phyloP scores from a whole-genome alignment of 2,797 vertebrate species.

The Emys orbicularis region DNA sequence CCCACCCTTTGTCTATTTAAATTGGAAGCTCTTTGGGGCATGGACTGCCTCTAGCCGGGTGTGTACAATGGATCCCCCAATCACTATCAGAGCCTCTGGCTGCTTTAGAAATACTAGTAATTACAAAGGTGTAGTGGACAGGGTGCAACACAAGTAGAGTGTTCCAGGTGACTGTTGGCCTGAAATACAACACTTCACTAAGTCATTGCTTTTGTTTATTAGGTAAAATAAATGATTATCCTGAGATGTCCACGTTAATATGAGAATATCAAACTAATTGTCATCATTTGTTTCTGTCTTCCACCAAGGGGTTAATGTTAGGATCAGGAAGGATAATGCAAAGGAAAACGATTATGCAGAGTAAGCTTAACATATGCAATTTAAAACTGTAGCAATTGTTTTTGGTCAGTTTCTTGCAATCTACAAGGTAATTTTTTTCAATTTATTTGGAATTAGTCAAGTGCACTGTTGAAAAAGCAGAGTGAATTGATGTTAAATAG shows the following conservation, averaged over 20 bases:
- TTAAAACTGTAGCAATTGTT: conserved; percentile 78
- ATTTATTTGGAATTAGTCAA: conserved; percentile 88
- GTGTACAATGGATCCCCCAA: neutral
- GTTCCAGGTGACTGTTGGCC: neutral
- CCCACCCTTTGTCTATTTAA: neutral
- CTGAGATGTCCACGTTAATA: neutral
- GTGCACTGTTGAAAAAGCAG: conserved; percentile 84
- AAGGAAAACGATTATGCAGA: conserved; percentile 69
- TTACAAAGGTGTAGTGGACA: neutral
- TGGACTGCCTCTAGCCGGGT: fast-evolving
- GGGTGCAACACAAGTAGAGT: neutral
- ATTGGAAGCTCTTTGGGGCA: neutral
- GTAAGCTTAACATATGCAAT: conserved; percentile 73
- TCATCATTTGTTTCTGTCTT: conserved; percentile 5
- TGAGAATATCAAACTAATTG: neutral
- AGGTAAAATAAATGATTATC: neutral
- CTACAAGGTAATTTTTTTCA: conserved; percentile 85
- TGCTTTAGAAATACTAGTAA: neutral
- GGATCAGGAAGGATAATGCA: conserved; percentile 41
- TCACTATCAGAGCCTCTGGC: neutral
- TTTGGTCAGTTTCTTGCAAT: conserved; percentile 86
- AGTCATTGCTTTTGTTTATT: neutral
- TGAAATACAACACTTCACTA: neutral
- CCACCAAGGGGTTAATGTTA: conserved; percentile 65
- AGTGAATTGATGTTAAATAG: conserved; percentile 88